Percentiles rank a stretch among this genome's conserved stretches.
These are phyloP conservation scores for Cephalophus harveyi DNA, from an alignment of 2,113 vertebrate genomes.

Conservation along the genomic window DNA sequence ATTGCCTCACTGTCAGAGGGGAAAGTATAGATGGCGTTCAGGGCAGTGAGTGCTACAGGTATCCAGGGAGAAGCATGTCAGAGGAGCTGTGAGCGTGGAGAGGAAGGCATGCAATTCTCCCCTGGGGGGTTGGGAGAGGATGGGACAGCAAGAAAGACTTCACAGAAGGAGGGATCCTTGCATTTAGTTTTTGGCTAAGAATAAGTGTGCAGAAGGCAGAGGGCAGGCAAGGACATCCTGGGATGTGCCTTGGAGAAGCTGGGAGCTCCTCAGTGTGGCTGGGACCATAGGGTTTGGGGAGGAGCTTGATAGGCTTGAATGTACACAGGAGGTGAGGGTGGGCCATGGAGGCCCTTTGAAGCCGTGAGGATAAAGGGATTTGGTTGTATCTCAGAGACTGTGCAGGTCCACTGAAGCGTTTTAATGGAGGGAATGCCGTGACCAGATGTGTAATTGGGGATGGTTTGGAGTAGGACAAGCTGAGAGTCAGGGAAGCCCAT, in stretches of 20 bases:
- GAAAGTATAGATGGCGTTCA: neutral
- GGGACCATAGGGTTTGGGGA: neutral
- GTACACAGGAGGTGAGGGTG: neutral
- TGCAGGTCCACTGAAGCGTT: neutral
- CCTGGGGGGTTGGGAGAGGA: rapidly evolving
- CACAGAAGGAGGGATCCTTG: neutral
- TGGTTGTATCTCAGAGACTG: neutral
- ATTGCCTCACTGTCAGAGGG: neutral
- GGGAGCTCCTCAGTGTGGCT: neutral
- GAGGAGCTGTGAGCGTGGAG: neutral
- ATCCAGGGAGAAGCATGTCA: rapidly evolving
- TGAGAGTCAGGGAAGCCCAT: neutral
- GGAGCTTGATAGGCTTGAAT: neutral
- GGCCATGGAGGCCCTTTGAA: neutral
- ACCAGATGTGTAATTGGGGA: too few relatives aligned
- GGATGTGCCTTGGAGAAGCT: neutral
- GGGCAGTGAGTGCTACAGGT: neutral
- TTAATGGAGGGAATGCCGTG: neutral
- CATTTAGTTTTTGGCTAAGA: neutral
- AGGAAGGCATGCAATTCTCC: neutral
- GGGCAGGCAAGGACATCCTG: neutral
- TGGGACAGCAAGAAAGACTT: neutral
- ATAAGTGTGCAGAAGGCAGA: neutral
- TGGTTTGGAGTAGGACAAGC: neutral
- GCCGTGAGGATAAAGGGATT: neutral